A percentile compares a stretch with the other conserved stretches of the same genome.
Evolutionary conservation across 2,888 invertebrate species (phyloP).

Genomic region (Cryptus armator): DNA sequence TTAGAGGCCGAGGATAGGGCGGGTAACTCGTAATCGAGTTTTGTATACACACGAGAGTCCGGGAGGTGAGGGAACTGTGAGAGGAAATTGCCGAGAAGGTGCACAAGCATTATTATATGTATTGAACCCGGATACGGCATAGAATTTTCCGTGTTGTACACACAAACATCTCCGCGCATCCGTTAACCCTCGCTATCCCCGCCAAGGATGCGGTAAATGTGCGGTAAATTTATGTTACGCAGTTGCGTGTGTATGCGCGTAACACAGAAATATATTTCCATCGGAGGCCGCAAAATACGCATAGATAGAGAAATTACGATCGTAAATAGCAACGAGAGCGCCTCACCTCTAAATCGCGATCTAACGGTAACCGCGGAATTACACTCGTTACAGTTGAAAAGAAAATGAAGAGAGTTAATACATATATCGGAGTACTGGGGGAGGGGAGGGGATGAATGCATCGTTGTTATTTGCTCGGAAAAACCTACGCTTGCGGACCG

Average conservation of each 20-base stretch:
- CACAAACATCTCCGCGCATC: slow-evolving; percentile 51
- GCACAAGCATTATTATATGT: slow-evolving; percentile 62
- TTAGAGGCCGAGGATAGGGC: slow-evolving; percentile 56
- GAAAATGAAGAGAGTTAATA: slow-evolving; percentile 52
- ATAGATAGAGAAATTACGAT: slow-evolving; percentile 14
- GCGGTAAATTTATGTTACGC: slow-evolving; percentile 1
- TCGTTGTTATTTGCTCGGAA: slow-evolving; percentile 38
- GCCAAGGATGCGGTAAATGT: slow-evolving; percentile 23
- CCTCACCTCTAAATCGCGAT: slow-evolving; percentile 19
- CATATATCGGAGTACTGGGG: background rate
- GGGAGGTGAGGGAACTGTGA: background rate
- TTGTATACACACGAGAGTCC: background rate
- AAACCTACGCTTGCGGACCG: background rate
- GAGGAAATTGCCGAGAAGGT: slow-evolving; percentile 63
- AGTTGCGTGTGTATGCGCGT: background rate
- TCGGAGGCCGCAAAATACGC: background rate
- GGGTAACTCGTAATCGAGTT: slow-evolving; percentile 33
- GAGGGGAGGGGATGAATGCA: slow-evolving; percentile 2
- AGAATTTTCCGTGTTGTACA: slow-evolving; percentile 63
- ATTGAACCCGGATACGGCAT: slow-evolving; percentile 65
- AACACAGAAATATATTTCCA: background rate
- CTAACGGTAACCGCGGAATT: slow-evolving; percentile 54
- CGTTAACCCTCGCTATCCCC: slow-evolving; percentile 56
- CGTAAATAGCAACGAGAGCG: background rate
- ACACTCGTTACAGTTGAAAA: slow-evolving; percentile 37